phyloP scores from a whole-genome alignment of 2,888 invertebrate species.

The Tryphoninae sp. region DNA sequence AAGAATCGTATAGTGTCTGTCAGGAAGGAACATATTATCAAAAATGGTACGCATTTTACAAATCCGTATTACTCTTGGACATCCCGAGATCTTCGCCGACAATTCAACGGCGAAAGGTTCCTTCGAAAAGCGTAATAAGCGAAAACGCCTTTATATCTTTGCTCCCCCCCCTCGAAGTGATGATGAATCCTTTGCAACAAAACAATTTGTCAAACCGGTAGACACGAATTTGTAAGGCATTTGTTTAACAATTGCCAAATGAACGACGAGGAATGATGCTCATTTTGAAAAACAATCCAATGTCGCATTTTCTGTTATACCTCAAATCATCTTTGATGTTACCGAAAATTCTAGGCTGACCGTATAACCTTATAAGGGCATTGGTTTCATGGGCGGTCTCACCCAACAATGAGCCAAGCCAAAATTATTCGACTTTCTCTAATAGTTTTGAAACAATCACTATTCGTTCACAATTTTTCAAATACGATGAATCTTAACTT shows the following conservation, averaged over 20 bases:
- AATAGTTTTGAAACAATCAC: not conserved
- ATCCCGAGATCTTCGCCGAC: conserved; percentile 26
- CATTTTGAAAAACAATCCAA: not conserved
- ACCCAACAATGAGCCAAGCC: conserved; percentile 54
- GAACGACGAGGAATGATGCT: not conserved
- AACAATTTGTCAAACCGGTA: conserved; percentile 60
- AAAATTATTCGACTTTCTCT: not conserved
- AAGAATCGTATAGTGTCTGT: conserved; percentile 50
- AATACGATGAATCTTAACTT: not conserved
- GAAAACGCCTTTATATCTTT: conserved; percentile 39
- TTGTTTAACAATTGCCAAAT: conserved; percentile 6
- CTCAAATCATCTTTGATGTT: conserved; percentile 13
- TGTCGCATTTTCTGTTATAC: not conserved
- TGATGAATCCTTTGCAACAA: conserved; percentile 52
- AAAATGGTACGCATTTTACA: conserved; percentile 59
- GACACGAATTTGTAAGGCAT: not conserved
- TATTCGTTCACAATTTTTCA: not conserved
- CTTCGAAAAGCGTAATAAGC: conserved; percentile 21
- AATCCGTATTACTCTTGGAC: conserved; percentile 41
- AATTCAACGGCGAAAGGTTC: conserved; percentile 6
- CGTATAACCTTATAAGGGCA: conserved; percentile 73
- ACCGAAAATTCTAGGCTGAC: conserved; percentile 44
- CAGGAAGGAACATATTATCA: conserved; percentile 41
- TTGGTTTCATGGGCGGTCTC: conserved; percentile 63
- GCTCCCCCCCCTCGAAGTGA: conserved; percentile 20